Percentiles rank a stretch among this genome's conserved stretches.
Evolutionary conservation across 53 echinoderm and acorn worm species (phyloP).

Genomic region (Echinometra lucunter): DNA sequence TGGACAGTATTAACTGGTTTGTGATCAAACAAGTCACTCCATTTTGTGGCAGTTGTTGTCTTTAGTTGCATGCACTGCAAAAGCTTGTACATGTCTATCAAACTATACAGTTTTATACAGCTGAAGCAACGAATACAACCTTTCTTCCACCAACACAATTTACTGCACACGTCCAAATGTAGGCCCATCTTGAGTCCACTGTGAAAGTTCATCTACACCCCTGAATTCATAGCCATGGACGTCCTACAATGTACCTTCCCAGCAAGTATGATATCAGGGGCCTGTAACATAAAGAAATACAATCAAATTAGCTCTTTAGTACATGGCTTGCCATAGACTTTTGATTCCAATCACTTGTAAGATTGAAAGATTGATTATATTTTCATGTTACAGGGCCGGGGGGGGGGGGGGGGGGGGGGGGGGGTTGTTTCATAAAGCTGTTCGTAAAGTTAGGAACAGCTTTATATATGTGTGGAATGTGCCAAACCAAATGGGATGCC

Average conservation of each 20-base stretch:
- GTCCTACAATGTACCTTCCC: constrained; percentile 45
- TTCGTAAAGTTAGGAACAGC: too few species aligned
- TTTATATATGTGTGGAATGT: too few species aligned
- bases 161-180: constrained; percentile 54
- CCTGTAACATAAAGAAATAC: too few species aligned
- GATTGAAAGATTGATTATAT: too few species aligned
- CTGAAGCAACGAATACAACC: constrained; percentile 48
- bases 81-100: constrained; percentile 58
- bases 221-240: constrained; percentile 58
- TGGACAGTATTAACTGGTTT: constrained; percentile 44
- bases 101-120: constrained; percentile 52
- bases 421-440: too few species aligned
- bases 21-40: constrained; percentile 34
- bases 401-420: too few species aligned
- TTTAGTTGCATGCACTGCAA: constrained; percentile 35
- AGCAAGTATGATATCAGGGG: constrained; percentile 58
- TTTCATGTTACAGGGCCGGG: too few species aligned
- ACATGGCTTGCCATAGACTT: too few species aligned
- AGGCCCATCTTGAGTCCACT: constrained; percentile 58
- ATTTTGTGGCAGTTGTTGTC: neutral
- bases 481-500: too few species aligned
- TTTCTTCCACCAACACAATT: constrained; percentile 32
- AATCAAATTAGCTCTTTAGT: too few species aligned
- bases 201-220: constrained; percentile 16
- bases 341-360: too few species aligned